A percentile compares a stretch with the other conserved stretches of the same genome.
Conservation (phyloP, 2,113 vertebrate species). For the Nibea coibor region DNA sequence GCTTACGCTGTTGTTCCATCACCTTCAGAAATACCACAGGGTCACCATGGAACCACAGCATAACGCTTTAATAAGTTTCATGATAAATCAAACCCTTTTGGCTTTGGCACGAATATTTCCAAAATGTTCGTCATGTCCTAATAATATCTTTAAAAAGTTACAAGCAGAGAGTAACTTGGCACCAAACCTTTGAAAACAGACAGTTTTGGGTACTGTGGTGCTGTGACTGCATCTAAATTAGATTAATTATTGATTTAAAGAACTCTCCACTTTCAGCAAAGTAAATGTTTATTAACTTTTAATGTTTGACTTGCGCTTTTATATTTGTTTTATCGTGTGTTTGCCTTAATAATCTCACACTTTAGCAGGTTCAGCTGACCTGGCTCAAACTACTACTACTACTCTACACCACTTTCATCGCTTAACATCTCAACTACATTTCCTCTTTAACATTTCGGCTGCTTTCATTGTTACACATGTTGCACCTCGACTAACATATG, state of each 20-base stretch:
- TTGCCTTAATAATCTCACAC: background rate
- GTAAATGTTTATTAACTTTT: too few relatives aligned
- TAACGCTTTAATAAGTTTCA: background rate
- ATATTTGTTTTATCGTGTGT: background rate
- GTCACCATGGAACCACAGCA: constrained; percentile 2
- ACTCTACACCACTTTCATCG: too few relatives aligned
- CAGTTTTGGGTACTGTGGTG: background rate
- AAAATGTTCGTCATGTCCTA: too few relatives aligned
- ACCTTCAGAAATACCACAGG: constrained; percentile 11
- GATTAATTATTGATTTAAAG: too few relatives aligned
- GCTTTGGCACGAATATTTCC: too few relatives aligned
- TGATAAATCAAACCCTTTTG: too few relatives aligned
- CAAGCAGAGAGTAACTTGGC: background rate
- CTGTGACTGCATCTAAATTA: too few relatives aligned
- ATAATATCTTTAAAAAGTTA: background rate
- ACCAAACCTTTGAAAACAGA: background rate
- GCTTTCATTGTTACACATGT: too few relatives aligned
- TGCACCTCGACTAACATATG: too few relatives aligned
- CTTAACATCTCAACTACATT: too few relatives aligned
- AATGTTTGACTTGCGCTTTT: background rate
- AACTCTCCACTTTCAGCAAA: too few relatives aligned
- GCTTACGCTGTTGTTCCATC: constrained; percentile 38
- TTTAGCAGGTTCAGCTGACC: background rate
- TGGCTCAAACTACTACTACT: too few relatives aligned
- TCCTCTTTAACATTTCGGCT: background rate